Conservation (phyloP, 2,888 invertebrate species). For the Drosophila pegasa region DNA sequence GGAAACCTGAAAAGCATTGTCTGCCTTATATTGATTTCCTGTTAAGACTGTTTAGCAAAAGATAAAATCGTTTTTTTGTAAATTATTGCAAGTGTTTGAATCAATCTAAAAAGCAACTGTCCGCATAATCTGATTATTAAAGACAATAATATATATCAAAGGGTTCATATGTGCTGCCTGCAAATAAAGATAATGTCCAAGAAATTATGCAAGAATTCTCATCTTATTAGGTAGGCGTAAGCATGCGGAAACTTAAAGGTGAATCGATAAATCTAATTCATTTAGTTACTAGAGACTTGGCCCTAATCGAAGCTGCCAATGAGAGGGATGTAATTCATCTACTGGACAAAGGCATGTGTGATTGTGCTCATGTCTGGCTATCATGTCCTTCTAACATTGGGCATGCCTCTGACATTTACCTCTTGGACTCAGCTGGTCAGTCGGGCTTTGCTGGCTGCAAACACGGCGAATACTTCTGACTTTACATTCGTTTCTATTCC, state of each 20-base stretch:
- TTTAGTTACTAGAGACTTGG: too few species aligned
- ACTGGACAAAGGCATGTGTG: too few species aligned
- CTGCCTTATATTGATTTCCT: not conserved
- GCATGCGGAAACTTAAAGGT: too few species aligned
- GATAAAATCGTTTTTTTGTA: not conserved
- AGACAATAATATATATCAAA: not conserved
- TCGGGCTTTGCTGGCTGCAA: constrained; percentile 29
- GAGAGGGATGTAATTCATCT: too few species aligned
- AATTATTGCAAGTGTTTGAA: not conserved
- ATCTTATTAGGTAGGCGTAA: not conserved
- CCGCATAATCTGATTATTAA: not conserved
- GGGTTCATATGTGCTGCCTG: not conserved
- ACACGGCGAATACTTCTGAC: constrained; percentile 42
- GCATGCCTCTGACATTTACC: constrained; percentile 20
- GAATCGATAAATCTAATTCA: too few species aligned
- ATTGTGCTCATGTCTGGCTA: too few species aligned
- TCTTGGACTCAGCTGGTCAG: constrained; percentile 34
- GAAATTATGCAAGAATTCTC: too few species aligned
- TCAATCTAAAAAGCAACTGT: not conserved
- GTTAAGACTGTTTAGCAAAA: not conserved
- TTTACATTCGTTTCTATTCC: not conserved
- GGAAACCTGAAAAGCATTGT: not conserved
- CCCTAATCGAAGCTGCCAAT: too few species aligned
- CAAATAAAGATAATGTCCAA: not conserved
- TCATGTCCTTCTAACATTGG: too few species aligned